phyloP scores from a whole-genome alignment of 2,113 vertebrate species.

The Melanotaenia duboulayi region DNA sequence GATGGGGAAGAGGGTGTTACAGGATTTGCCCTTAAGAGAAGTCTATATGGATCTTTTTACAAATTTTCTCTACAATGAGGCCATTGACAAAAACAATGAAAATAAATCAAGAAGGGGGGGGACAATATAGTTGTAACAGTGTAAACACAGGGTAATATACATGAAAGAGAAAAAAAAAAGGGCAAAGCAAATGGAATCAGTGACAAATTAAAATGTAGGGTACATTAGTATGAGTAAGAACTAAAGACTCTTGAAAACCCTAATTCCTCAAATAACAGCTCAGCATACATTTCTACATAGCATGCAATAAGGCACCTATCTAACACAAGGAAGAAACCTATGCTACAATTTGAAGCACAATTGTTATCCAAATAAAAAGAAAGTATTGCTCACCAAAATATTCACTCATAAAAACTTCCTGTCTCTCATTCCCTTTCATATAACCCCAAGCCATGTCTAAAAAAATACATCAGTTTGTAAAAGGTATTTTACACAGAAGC shows the following conservation, averaged over 20 bases:
- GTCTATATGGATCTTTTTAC: slow-evolving; percentile 80
- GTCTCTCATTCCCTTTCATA: slow-evolving; percentile 82
- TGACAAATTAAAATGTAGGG: slow-evolving; percentile 82
- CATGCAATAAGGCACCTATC: slow-evolving; percentile 89
- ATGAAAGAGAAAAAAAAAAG: slow-evolving; percentile 71
- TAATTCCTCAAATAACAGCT: slow-evolving; percentile 79
- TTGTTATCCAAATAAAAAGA: slow-evolving; percentile 74
- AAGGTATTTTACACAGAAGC: slow-evolving; percentile 83
- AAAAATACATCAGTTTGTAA: slow-evolving; percentile 87
- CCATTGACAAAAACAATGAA: slow-evolving; percentile 76
- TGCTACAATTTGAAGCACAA: slow-evolving; percentile 84
- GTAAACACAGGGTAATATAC: slow-evolving; percentile 83
- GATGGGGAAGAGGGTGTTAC: slow-evolving; percentile 79
- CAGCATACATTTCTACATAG: slow-evolving; percentile 85
- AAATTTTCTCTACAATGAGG: slow-evolving; percentile 77
- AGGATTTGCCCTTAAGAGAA: slow-evolving; percentile 77
- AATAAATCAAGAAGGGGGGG: slow-evolving; percentile 45
- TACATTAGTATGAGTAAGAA: slow-evolving; percentile 81
- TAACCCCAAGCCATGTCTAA: slow-evolving; percentile 83
- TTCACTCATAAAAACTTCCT: slow-evolving; percentile 83
- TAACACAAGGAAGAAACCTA: slow-evolving; percentile 87
- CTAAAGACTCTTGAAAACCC: slow-evolving; percentile 77
- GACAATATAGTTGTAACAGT: slow-evolving; percentile 81
- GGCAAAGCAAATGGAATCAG: slow-evolving; percentile 34
- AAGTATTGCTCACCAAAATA: slow-evolving; percentile 79